Evolutionary conservation across 2,888 invertebrate genomes (phyloP).

Genomic region (Criorhina ranunculi): DNA sequence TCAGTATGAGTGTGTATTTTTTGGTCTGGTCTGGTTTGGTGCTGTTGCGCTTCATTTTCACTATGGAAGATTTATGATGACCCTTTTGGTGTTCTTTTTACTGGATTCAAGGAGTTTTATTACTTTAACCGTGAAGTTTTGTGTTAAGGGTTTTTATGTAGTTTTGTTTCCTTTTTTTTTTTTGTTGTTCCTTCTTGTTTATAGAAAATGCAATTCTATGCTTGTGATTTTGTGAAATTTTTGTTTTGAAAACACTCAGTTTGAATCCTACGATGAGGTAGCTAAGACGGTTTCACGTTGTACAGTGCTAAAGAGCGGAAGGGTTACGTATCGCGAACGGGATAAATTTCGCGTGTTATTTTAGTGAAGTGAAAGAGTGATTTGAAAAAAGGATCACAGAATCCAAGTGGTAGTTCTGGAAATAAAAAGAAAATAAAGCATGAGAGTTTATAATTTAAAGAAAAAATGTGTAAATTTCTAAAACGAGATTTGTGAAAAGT

Average conservation of each 20-base stretch:
- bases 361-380: constrained; percentile 14
- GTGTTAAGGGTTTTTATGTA: constrained; percentile 35
- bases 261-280: constrained; percentile 80
- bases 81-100: constrained; percentile 79
- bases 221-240: constrained; percentile 69
- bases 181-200: constrained; percentile 49
- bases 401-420: too few relatives aligned
- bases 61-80: constrained; percentile 82
- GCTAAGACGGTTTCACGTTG: constrained; percentile 79
- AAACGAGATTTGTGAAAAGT: too few relatives aligned
- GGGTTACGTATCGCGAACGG: constrained; percentile 58
- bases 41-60: constrained; percentile 77
- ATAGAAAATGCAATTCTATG: constrained; percentile 68
- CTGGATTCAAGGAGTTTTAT: constrained; percentile 66
- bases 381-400: not conserved
- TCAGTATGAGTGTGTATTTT: constrained; percentile 8
- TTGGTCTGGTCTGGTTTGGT: constrained; percentile 47
- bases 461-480: too few relatives aligned
- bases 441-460: too few relatives aligned
- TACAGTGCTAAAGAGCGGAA: constrained; percentile 23
- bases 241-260: constrained; percentile 83
- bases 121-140: constrained; percentile 62
- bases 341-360: constrained; percentile 22
- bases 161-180: constrained; percentile 51
- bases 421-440: too few relatives aligned